Conservation (phyloP, 2,113 vertebrate genomes). For the Isurus oxyrinchus region DNA sequence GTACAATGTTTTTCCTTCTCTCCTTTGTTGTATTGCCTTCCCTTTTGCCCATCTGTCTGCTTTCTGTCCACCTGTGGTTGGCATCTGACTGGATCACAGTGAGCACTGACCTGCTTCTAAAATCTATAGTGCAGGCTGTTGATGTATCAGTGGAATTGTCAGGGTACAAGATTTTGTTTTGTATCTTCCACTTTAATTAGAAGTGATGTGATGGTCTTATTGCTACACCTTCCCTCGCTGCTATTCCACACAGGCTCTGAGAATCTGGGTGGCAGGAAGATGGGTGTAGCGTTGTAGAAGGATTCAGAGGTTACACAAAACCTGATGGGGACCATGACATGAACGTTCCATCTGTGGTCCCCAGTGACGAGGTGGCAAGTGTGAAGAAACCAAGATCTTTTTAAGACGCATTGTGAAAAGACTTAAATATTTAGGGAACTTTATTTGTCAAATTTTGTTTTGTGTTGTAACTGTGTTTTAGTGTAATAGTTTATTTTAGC, state of each 20-base stretch:
- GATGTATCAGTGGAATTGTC: background rate
- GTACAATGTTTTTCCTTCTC: background rate
- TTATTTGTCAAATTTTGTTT: background rate
- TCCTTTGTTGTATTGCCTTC: background rate
- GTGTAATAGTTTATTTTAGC: background rate
- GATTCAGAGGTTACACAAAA: background rate
- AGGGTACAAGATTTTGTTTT: background rate
- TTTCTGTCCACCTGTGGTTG: background rate
- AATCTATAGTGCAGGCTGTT: background rate
- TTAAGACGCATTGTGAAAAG: background rate
- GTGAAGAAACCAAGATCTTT: background rate
- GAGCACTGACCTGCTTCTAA: background rate
- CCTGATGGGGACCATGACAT: background rate
- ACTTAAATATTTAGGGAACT: slow-evolving; percentile 1
- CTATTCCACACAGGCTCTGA: background rate
- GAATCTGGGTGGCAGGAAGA: background rate
- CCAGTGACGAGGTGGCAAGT: background rate
- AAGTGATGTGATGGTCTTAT: background rate
- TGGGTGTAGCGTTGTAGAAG: background rate
- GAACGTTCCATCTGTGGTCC: background rate
- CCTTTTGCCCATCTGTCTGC: background rate
- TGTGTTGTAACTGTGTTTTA: slow-evolving; percentile 31
- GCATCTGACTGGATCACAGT: background rate
- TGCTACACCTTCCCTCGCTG: background rate
- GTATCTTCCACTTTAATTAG: background rate